Evolutionary conservation across 2,797 vertebrate species (phyloP).

Genomic region (Austrolebias charrua): DNA sequence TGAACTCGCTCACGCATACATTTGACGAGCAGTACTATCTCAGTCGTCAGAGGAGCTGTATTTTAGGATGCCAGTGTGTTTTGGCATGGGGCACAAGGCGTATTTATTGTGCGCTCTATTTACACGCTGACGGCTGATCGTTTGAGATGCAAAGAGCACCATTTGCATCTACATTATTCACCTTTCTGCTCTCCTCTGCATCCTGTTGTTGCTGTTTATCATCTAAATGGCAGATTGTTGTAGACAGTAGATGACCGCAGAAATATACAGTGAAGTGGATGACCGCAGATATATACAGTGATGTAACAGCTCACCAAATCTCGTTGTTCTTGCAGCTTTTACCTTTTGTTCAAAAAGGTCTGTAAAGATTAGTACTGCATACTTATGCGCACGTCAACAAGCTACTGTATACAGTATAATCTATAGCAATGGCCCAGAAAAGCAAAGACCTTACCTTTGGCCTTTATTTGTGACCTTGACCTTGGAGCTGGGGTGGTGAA

Average conservation of each 20-base stretch:
- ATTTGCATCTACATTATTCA: slow-evolving; percentile 38
- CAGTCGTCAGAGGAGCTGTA: slow-evolving; percentile 76
- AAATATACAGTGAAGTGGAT: too few relatives aligned
- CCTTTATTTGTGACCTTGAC: too few relatives aligned
- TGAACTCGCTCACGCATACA: slow-evolving; percentile 71
- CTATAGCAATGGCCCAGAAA: too few relatives aligned
- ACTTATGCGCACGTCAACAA: too few relatives aligned
- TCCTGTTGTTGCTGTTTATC: slow-evolving; percentile 43
- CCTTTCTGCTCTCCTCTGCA: slow-evolving; percentile 45
- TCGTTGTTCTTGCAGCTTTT: slow-evolving; percentile 7
- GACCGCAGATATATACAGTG: slow-evolving; percentile 23
- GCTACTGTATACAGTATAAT: too few relatives aligned
- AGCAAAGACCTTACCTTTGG: too few relatives aligned
- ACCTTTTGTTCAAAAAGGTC: neutral
- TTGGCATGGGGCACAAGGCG: slow-evolving; percentile 46
- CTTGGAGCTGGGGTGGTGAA: too few relatives aligned
- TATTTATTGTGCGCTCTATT: slow-evolving; percentile 62
- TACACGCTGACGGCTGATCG: slow-evolving; percentile 52
- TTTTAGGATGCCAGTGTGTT: slow-evolving; percentile 72
- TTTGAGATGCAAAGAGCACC: slow-evolving; percentile 45
- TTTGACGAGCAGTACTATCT: slow-evolving; percentile 74
- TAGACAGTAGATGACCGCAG: too few relatives aligned
- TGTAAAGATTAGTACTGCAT: too few relatives aligned
- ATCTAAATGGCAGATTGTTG: slow-evolving; percentile 20
- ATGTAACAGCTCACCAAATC: slow-evolving; percentile 21